These are phyloP conservation scores for Ptilodon capucinus DNA, from an alignment of 2,888 invertebrate genomes.

Conservation along the genomic window DNA sequence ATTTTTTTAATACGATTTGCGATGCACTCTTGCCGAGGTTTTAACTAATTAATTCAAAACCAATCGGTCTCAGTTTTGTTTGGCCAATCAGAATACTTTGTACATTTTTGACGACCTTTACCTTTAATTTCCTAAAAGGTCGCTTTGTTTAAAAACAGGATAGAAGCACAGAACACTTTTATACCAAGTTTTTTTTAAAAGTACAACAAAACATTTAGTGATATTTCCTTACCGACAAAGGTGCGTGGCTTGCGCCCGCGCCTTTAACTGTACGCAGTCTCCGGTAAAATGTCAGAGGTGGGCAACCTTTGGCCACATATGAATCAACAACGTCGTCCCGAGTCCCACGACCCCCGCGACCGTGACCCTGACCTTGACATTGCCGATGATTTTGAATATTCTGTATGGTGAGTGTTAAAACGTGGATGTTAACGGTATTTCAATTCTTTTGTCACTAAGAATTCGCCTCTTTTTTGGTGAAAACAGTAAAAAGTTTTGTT, in stretches of 20 bases:
- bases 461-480: background rate
- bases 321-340: conserved; percentile 58
- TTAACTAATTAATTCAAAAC: no score
- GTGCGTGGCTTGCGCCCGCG: conserved; percentile 3
- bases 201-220: background rate
- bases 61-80: no score
- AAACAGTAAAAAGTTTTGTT: background rate
- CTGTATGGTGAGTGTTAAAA: background rate
- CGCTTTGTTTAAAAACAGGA: no score
- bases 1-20: no score
- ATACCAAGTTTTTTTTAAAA: no score
- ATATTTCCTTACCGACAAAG: background rate
- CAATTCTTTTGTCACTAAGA: background rate
- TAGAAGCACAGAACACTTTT: no score
- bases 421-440: background rate
- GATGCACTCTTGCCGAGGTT: no score
- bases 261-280: conserved; percentile 23
- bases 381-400: conserved; percentile 35
- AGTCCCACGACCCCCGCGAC: conserved; percentile 62
- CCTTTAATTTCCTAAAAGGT: no score
- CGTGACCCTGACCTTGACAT: conserved; percentile 40
- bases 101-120: no score
- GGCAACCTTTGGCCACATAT: conserved; percentile 60
- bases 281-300: conserved; percentile 63
- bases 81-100: no score